Evolutionary conservation across 1,140 invertebrate genomes (phyloP), one percentile per base, ranked within the genome.

Genomic region (Lepidurus arcticus): DNA sequence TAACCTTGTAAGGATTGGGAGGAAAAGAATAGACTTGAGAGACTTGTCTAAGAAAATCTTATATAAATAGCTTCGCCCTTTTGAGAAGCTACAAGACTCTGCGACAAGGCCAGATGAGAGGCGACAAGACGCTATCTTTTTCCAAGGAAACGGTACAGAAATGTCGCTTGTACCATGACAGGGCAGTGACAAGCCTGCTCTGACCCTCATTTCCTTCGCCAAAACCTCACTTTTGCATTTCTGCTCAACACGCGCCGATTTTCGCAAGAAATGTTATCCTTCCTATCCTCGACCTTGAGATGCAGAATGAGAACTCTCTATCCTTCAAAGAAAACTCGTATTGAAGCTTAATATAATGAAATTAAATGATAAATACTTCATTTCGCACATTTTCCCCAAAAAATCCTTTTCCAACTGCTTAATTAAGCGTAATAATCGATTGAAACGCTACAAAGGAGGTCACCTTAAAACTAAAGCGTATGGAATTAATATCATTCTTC

Each of bases 111-210:
- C 13, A 65, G 53, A 65, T 65, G 53, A 65, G 53, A 65, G 53
- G 53, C 16, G 53, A 65, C 53, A 65, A 65, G 53, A 65, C n/a
- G 53, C 53, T 65, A 65, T 65, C 9, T 65, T 65, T 65, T 65
- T 8, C 53, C 53, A 65, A 34, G 34, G 53, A 65, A 65, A 65
- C 16, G 53, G 16, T 65, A 13, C 53, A 21, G 53, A 65, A 65
- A 13, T 65, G 53, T 65, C 53, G 53, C 21, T 13, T 65, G 53
- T 65, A n/a, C 53, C 21, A 21, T 21, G 53, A 65, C 53, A 65
- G 53, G 53, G n/a, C 53, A 65, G 53, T 65, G 53, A 65, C 53
- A 65, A 65, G 9, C 13, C 53, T n/a, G 53, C n/a, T 21, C 53
- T 65, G 53, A 65, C 53, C 16, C 53, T n/a, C 21, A 65, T 65